These are phyloP conservation scores for Stegastes partitus DNA, from an alignment of 2,113 vertebrate genomes.

Conservation along the genomic window DNA sequence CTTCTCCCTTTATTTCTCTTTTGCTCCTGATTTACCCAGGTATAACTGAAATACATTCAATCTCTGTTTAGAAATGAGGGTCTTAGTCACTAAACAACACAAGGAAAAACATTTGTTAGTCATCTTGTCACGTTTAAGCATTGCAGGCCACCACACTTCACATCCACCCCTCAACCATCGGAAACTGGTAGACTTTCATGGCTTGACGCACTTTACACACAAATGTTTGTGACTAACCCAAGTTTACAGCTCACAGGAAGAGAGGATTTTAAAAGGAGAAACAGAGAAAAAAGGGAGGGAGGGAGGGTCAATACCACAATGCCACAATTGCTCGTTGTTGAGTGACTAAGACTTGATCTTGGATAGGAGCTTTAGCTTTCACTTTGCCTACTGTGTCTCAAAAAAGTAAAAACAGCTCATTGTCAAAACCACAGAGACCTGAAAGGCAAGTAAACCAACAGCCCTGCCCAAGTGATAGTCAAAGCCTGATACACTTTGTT, in stretches of 20 bases:
- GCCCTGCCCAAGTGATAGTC: conserved; percentile 9
- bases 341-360: conserved; percentile 67
- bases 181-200: conserved; percentile 28
- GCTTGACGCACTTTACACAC: conserved; percentile 53
- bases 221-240: conserved; percentile 43
- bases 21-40: conserved; percentile 15
- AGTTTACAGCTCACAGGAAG: conserved; percentile 46
- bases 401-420: conserved; percentile 54
- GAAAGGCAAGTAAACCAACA: conserved; percentile 23
- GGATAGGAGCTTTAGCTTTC: conserved; percentile 46
- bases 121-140: conserved; percentile 19
- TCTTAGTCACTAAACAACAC: background rate
- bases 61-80: conserved; percentile 16
- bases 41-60: conserved; percentile 11
- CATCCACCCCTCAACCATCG: conserved; percentile 12
- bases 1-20: background rate
- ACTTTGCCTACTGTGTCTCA: conserved; percentile 47
- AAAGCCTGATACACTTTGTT: conserved; percentile 8
- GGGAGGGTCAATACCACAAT: conserved; percentile 68
- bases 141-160: conserved; percentile 20
- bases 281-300: conserved; percentile 30
- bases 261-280: conserved; percentile 44
- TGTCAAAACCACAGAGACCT: conserved; percentile 52
- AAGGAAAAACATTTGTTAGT: conserved; percentile 35
- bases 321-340: conserved; percentile 68